A percentile compares a stretch with the other conserved stretches of the same genome.
These are phyloP conservation scores for Phoxinus dragarum DNA, from an alignment of 2,797 vertebrate genomes.

Conservation along the genomic window DNA sequence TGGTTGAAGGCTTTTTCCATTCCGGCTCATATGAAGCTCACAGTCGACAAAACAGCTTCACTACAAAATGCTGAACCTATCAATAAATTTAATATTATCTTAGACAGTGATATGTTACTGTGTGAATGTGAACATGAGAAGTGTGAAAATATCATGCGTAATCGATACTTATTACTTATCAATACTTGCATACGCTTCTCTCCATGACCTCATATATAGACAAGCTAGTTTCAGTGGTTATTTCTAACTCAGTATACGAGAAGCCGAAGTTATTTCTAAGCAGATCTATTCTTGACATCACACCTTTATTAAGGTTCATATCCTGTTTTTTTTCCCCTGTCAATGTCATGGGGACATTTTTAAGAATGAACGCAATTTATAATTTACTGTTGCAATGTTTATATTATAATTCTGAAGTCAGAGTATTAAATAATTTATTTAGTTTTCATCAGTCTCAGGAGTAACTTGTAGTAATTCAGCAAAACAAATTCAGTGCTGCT, in stretches of 20 bases:
- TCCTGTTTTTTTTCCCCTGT: not conserved
- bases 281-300: not conserved
- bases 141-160: not conserved
- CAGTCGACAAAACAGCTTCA: not conserved
- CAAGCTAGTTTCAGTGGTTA: not conserved
- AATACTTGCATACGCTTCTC: not conserved
- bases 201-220: not conserved
- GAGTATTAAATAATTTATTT: no score
- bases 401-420: no score
- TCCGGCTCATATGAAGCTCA: not conserved
- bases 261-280: not conserved
- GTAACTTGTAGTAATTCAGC: no score
- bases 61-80: not conserved
- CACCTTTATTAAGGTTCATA: not conserved
- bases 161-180: not conserved
- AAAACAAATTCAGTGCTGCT: no score
- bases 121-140: not conserved
- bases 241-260: not conserved
- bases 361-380: not conserved
- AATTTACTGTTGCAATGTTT: not conserved
- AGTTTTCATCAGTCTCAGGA: no score
- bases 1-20: not conserved
- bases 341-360: not conserved
- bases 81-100: not conserved
- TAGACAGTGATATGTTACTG: not conserved